Percentiles rank a stretch among this genome's conserved stretches.
phyloP scores from a whole-genome alignment of 1,140 invertebrate genomes.

The Cotesia chilonis region DNA sequence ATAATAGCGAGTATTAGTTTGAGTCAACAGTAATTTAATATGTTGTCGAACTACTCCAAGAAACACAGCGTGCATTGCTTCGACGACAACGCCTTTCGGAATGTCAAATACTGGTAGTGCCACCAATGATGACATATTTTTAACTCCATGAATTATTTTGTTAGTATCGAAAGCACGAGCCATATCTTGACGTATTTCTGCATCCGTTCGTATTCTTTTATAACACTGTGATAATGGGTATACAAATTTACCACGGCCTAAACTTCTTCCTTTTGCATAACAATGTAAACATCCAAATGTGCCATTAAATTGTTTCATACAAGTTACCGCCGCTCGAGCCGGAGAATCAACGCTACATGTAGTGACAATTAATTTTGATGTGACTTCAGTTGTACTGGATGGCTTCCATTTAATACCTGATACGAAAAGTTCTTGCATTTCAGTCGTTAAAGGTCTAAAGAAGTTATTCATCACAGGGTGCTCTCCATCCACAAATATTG shows the following conservation, averaged over 20 bases:
- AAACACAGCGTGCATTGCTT: constrained; percentile 24
- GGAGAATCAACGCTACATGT: constrained; percentile 13
- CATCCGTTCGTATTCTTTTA: neutral
- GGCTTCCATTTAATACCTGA: constrained; percentile 15
- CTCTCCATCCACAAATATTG: constrained; percentile 23
- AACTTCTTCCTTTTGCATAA: constrained; percentile 13
- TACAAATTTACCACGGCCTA: neutral
- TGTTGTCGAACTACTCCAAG: constrained; percentile 20
- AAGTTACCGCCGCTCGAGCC: constrained; percentile 2
- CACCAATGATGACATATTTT: constrained; percentile 1
- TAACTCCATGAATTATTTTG: neutral
- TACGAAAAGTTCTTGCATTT: neutral
- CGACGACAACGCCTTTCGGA: neutral
- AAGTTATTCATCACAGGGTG: constrained; percentile 32
- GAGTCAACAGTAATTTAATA: constrained; percentile 5
- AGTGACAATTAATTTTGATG: constrained; percentile 6
- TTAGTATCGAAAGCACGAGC: neutral
- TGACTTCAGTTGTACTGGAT: neutral
- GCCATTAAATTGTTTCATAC: constrained; percentile 28
- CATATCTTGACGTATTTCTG: constrained; percentile 12
- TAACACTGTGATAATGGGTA: constrained; percentile 5
- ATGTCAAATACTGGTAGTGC: constrained; percentile 3
- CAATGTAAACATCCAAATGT: constrained; percentile 22
- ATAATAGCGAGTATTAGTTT: constrained; percentile 1
- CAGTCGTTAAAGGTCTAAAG: constrained; percentile 3